Evolutionary conservation across 2,113 vertebrate species (phyloP), one percentile per base, ranked within the genome.

Genomic region (Corynorhinus townsendii): DNA sequence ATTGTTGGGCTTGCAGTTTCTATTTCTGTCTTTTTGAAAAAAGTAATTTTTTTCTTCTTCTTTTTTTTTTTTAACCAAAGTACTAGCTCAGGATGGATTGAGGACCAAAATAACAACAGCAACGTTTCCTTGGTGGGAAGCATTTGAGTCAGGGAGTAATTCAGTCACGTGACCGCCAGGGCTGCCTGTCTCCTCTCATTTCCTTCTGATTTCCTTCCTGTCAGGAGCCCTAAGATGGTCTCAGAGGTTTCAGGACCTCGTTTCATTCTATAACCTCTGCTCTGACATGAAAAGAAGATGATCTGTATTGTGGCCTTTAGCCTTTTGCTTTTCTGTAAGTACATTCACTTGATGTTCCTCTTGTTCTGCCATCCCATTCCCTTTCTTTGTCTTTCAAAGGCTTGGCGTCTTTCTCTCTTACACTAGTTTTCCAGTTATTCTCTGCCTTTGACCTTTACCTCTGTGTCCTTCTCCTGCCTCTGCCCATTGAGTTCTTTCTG

Each of bases 251-350:
- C 71, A 75, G 80, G 75, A 62, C 28, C 47, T 35, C 11, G 33
- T 11, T 80, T 87, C 38, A 12, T 22, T 86, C 17, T 75, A 0
- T 22, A 40, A 9, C 28, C 47, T 86, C 38, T 47, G 28, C 22
- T 43, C 40, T 45, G 45, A 38, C 8, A 33, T 0, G 19, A 59
- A 89, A 52, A 38, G 54, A 88, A 82, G 89, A 96, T 96, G 93
- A 52, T 85, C 59, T n/a, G 91, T 15, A 16, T n/a, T 8, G 0
- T 71, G 64, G 77, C 87, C 12, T 20, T 97, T 20, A 88, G 87
- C 87, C 82, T 97, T 89, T n/a, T 88, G 80, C 47, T 97, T 64
- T 35, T 73, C 77, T 97, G 95, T 96, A 35, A 94, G 95, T 75
- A 15, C 7, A 4, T 52, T 47, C 26, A 24, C 14, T 45, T 28